phyloP scores from a whole-genome alignment of 2,888 invertebrate genomes.

The Phortica magna region DNA sequence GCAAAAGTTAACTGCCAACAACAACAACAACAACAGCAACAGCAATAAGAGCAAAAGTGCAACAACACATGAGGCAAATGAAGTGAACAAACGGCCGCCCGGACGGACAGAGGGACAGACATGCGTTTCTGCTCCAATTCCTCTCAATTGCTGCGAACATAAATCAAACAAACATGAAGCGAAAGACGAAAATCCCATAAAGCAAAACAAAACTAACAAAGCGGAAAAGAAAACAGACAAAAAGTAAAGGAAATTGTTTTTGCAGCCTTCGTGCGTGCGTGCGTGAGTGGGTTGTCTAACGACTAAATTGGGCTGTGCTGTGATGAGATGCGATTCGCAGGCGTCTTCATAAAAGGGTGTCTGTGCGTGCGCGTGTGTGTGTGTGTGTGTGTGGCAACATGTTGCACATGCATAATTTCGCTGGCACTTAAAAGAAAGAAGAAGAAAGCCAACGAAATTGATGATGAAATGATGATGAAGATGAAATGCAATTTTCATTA shows the following conservation, averaged over 20 bases:
- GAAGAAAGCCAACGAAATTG: neutral
- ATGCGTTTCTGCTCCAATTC: constrained; percentile 2
- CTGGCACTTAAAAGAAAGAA: no score
- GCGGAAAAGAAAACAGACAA: constrained; percentile 25
- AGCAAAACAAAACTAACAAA: constrained; percentile 27
- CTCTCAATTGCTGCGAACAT: neutral
- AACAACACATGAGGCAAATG: neutral
- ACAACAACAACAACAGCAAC: neutral
- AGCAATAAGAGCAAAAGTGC: neutral
- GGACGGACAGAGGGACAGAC: neutral
- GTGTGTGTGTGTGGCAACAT: constrained; percentile 6
- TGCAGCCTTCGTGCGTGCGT: constrained; percentile 47
- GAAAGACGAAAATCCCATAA: neutral
- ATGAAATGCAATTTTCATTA: constrained; percentile 32
- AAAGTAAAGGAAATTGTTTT: constrained; percentile 42
- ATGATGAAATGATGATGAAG: constrained; percentile 3
- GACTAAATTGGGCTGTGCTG: neutral
- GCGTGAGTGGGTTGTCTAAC: neutral
- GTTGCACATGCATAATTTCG: neutral
- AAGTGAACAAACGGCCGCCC: neutral
- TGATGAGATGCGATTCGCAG: neutral
- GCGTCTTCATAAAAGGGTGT: constrained; percentile 33
- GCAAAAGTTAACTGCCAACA: neutral
- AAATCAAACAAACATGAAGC: neutral
- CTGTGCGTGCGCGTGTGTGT: constrained; percentile 42